phyloP scores from a whole-genome alignment of 2,113 vertebrate genomes.

The Chloebia gouldiae region DNA sequence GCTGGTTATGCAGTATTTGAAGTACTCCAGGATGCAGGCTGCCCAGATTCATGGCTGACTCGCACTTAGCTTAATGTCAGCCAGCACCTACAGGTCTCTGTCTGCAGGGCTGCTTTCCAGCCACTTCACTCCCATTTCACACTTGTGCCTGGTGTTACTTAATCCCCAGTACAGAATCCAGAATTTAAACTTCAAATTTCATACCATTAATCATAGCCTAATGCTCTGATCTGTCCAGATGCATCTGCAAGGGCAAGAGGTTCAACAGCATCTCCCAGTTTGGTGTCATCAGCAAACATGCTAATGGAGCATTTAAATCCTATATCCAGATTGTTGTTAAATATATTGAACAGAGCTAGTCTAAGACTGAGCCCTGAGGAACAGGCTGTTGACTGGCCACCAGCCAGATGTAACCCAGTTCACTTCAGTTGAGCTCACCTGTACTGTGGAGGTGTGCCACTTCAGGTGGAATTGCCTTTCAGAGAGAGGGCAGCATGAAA shows the following conservation, averaged over 20 bases:
- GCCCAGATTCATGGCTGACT: not conserved
- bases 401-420: not conserved
- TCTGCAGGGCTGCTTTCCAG: not conserved
- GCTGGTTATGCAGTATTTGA: not conserved
- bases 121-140: not conserved
- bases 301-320: not conserved
- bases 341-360: not conserved
- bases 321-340: not conserved
- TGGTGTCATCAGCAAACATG: not conserved
- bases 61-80: too few species aligned
- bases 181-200: not conserved
- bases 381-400: not conserved
- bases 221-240: not conserved
- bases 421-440: not conserved
- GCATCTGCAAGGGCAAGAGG: not conserved
- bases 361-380: not conserved
- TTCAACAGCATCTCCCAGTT: not conserved
- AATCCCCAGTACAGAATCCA: not conserved
- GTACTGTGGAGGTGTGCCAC: not conserved
- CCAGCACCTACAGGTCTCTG: not conserved
- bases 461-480: not conserved
- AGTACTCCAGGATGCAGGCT: not conserved
- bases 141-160: not conserved
- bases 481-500: not conserved
- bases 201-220: not conserved